Percentiles rank a stretch among this genome's conserved stretches.
Conservation (phyloP, 2,797 vertebrate species). For the Salarias fasciatus region DNA sequence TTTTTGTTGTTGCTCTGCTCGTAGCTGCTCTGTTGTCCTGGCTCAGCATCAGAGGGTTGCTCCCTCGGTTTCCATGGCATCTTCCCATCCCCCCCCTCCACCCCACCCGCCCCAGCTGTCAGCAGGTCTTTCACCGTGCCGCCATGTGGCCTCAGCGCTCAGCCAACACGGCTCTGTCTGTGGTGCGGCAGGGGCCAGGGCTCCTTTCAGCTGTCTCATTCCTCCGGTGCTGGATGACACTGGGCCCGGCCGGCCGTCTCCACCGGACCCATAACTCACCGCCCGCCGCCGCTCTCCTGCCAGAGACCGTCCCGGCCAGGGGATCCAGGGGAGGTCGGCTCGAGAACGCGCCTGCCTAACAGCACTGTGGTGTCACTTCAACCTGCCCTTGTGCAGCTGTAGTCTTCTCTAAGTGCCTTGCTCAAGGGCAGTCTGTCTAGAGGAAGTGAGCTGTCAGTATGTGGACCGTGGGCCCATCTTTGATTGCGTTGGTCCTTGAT, state of each 20-base stretch:
- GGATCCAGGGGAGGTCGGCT: too few species aligned
- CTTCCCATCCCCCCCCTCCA: slow-evolving; percentile 40
- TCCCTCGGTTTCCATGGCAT: slow-evolving; percentile 53
- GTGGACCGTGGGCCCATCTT: slow-evolving; percentile 12
- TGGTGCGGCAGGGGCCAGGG: slow-evolving; percentile 35
- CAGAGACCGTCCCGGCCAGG: slow-evolving; percentile 36
- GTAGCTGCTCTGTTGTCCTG: slow-evolving; percentile 9
- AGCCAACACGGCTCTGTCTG: slow-evolving; percentile 70
- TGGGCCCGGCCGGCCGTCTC: slow-evolving; percentile 64
- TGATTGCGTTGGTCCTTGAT: slow-evolving; percentile 31
- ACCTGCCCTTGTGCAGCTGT: background rate
- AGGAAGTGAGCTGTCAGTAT: background rate
- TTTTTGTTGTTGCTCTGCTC: background rate
- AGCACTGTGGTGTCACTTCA: too few species aligned
- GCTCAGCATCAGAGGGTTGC: slow-evolving; percentile 27
- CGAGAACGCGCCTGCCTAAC: too few species aligned
- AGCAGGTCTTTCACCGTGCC: slow-evolving; percentile 66
- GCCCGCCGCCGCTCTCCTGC: slow-evolving; percentile 34
- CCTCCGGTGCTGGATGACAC: slow-evolving; percentile 75
- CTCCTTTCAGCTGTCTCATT: slow-evolving; percentile 82
- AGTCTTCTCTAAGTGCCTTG: slow-evolving; percentile 22
- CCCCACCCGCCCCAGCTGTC: slow-evolving; percentile 68
- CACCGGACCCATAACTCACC: slow-evolving; percentile 70
- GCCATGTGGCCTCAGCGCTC: slow-evolving; percentile 66
- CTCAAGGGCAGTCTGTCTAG: slow-evolving; percentile 16